A percentile compares a stretch with the other conserved stretches of the same genome.
Conservation (phyloP, 1,140 invertebrate species). For the Tribolium madens region DNA sequence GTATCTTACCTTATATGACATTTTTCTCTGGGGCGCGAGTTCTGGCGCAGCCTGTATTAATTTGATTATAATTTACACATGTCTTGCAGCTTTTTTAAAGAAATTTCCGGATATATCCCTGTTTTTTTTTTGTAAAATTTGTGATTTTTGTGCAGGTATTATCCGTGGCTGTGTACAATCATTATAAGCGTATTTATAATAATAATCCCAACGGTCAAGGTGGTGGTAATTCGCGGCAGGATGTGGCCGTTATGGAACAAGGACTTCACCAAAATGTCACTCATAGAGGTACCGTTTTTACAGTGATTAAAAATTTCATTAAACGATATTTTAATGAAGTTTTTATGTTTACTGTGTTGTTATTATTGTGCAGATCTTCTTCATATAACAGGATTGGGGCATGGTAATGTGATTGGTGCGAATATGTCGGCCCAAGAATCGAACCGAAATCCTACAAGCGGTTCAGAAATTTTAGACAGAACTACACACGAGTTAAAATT, state of each 20-base stretch:
- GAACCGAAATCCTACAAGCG: conserved; percentile 53
- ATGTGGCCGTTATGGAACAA: conserved; percentile 72
- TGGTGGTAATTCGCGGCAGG: conserved; percentile 64
- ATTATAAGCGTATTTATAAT: conserved; percentile 97
- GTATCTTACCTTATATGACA: too few species aligned
- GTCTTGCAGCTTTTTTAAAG: too few species aligned
- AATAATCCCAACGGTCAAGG: conserved; percentile 78
- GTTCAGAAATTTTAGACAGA: conserved; percentile 89
- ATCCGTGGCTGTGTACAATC: conserved; percentile 98
- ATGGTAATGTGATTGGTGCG: conserved; percentile 65
- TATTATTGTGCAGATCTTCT: conserved; percentile 78
- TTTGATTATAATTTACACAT: too few species aligned
- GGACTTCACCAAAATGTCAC: conserved; percentile 78
- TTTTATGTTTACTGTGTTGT: conserved; percentile 11
- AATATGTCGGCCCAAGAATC: conserved; percentile 46
- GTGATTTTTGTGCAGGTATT: conserved; percentile 79
- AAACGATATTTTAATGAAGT: conserved; percentile 16
- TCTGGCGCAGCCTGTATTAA: too few species aligned
- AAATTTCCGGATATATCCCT: too few species aligned
- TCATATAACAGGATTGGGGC: conserved; percentile 85
- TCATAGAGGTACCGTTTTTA: conserved; percentile 74
- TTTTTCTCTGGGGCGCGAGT: too few species aligned
- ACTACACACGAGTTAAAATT: conserved; percentile 87
- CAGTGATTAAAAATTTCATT: conserved; percentile 25
- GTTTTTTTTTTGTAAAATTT: too few species aligned